Percentiles rank a stretch among this genome's conserved stretches.
These are phyloP conservation scores for Idaea biselata DNA, from an alignment of 2,888 invertebrate genomes.

Conservation along the genomic window DNA sequence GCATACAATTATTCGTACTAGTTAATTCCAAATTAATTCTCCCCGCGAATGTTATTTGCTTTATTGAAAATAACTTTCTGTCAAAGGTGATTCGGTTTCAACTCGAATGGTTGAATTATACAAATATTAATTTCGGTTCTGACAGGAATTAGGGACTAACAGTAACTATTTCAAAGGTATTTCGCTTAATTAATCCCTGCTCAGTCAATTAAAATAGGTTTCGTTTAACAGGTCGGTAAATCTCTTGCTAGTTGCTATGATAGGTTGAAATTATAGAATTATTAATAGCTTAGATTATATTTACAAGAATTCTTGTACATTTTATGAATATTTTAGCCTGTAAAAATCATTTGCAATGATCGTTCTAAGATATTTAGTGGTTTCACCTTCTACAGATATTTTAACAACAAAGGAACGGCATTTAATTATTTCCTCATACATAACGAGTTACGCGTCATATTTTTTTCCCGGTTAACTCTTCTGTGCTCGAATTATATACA, in stretches of 20 bases:
- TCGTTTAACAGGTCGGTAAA: not conserved
- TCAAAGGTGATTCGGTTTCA: not conserved
- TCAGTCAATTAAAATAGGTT: not conserved
- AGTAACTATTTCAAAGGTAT: not conserved
- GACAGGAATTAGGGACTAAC: not conserved
- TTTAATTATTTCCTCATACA: no score
- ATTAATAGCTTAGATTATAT: not conserved
- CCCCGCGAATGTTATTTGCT: not conserved
- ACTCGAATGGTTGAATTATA: not conserved
- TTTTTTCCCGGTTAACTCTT: no score
- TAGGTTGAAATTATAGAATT: not conserved
- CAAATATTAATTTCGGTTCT: not conserved
- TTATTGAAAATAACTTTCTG: not conserved
- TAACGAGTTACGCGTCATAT: no score
- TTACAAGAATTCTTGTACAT: not conserved
- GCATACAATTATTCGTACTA: not conserved
- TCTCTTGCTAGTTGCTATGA: not conserved
- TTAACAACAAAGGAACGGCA: no score
- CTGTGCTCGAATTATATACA: no score
- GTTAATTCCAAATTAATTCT: not conserved
- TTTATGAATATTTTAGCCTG: no score
- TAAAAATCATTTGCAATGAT: no score
- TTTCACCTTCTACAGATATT: no score
- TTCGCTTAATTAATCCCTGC: constrained; percentile 1
- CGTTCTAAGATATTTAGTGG: no score